Evolutionary conservation across 2,797 vertebrate genomes (phyloP).

Genomic region (Lophius americanus): DNA sequence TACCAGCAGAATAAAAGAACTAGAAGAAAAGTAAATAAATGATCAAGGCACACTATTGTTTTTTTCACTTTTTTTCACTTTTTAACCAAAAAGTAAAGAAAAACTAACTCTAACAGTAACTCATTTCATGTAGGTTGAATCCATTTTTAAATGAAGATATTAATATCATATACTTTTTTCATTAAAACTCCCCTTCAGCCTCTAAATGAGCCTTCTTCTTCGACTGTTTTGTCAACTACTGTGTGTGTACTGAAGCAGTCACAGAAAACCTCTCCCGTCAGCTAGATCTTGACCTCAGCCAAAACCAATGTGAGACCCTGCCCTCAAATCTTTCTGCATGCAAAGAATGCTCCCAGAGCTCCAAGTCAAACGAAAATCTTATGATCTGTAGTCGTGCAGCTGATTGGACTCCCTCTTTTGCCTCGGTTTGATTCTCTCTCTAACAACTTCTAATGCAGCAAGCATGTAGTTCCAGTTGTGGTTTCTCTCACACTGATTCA

Average conservation of each 20-base stretch:
- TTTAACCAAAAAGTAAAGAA: too few species aligned
- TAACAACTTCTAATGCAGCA: constrained; percentile 28
- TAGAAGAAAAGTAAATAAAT: too few species aligned
- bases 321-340: constrained; percentile 60
- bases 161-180: too few species aligned
- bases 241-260: constrained; percentile 28
- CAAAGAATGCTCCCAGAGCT: constrained; percentile 62
- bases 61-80: too few species aligned
- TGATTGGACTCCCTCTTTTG: constrained; percentile 33
- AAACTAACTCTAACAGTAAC: too few species aligned
- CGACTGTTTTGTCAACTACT: constrained; percentile 31
- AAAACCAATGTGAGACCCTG: constrained; percentile 60
- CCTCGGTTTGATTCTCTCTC: constrained; percentile 7
- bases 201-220: constrained; percentile 14
- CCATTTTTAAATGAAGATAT: too few species aligned
- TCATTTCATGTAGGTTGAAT: too few species aligned
- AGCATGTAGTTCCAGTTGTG: constrained; percentile 33
- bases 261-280: constrained; percentile 31
- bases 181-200: background rate
- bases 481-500: constrained; percentile 35
- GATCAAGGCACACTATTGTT: too few species aligned
- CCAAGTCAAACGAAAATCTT: constrained; percentile 68
- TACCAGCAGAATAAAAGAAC: too few species aligned
- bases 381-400: constrained; percentile 41
- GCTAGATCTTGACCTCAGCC: constrained; percentile 48